Evolutionary conservation across 2,888 invertebrate genomes (phyloP), one percentile per base, ranked within the genome.

Genomic region (Mechanitis mazaeus): DNA sequence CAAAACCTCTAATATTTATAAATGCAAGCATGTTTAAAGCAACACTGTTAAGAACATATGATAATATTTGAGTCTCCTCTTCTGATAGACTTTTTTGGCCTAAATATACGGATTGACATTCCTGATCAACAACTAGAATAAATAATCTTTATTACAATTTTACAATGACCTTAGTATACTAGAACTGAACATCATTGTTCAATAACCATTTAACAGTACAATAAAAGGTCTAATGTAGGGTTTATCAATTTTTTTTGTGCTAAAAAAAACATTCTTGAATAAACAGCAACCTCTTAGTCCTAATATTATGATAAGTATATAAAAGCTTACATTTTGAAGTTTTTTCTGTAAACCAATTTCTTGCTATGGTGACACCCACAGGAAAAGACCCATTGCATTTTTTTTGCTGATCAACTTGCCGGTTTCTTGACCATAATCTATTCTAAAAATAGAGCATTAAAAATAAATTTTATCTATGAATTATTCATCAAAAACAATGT

Each of bases 1-100:
- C 77, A 75, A 79, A 86, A n/a, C 84, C 81, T 72, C 76, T 81
- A 1, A 89, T 33, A 72, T 85, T 82, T 20, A 89, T 78, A 67
- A 84, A 87, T 54, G 77, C 80, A 68, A 88, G 76, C 67, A 84
- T 72, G 35, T 78, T 71, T 20, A 74, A 45, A 50, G 86, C 78
- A 64, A 84, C 75, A 42, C 55, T 71, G 60, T 85, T 79, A 2
- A 89, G 71, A 63, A 79, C 79, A 28, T 67, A 67, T 46, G 85
- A 75, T 7, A 87, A 66, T 7, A 76, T 73, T 64, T 71, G 66
- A 45, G 85, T 77, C 76, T 89, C 89, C 67, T 79, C 75, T 69
- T 87, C 84, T 56, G 83, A 80, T 35, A 88, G 60, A 59, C 81
- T 60, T 63, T 69, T 76, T 9, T 74, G 68, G 31, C 88, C 88